phyloP scores from a whole-genome alignment of 2,113 vertebrate species.

The Eira barbara region DNA sequence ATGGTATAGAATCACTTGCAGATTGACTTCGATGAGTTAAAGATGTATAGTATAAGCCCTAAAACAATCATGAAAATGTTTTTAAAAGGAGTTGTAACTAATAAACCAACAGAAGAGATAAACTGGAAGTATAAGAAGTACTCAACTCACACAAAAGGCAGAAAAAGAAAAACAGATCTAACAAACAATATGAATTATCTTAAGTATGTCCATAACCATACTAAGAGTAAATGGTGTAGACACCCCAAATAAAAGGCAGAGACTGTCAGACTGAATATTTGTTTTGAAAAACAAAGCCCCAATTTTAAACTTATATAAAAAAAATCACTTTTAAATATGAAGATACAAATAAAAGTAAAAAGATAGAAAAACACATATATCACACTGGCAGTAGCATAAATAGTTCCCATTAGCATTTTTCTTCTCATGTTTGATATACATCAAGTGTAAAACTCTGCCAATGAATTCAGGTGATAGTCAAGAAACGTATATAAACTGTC shows the following conservation, averaged over 20 bases:
- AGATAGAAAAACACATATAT: neutral
- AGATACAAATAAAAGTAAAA: neutral
- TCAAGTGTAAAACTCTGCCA: neutral
- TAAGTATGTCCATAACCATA: neutral
- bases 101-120: neutral
- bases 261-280: neutral
- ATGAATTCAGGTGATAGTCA: neutral
- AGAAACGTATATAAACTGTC: neutral
- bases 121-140: neutral
- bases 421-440: neutral
- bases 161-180: neutral
- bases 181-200: neutral
- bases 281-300: neutral
- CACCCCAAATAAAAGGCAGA: neutral
- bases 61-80: neutral
- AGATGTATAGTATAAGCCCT: neutral
- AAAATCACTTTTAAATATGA: neutral
- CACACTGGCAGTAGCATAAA: neutral
- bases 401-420: neutral
- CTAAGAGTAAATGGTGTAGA: slow-evolving; percentile 46
- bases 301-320: neutral
- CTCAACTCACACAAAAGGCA: neutral
- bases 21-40: neutral
- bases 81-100: neutral
- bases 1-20: neutral